Evolutionary conservation across 2,113 vertebrate species (phyloP).

Genomic region (Camelus dromedarius): DNA sequence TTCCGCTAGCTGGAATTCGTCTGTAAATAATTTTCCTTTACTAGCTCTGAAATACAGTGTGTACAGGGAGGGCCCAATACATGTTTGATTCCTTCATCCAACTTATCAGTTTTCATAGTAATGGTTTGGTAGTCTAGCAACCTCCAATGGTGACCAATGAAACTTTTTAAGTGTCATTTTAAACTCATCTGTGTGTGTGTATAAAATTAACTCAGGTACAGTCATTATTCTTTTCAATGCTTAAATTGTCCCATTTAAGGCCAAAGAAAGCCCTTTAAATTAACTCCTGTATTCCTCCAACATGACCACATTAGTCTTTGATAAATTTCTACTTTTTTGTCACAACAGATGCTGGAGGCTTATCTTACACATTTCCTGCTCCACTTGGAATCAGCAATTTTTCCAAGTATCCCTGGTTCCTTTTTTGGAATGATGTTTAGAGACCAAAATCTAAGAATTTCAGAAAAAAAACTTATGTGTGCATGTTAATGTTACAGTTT

Average conservation of each 20-base stretch:
- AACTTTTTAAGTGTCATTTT: not conserved
- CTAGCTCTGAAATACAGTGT: not conserved
- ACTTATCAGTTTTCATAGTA: slow-evolving; percentile 15
- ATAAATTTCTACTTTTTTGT: not conserved
- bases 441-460: not conserved
- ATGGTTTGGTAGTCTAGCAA: not conserved
- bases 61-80: not conserved
- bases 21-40: not conserved
- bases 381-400: not conserved
- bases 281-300: not conserved
- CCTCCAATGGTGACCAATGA: not conserved
- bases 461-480: not conserved
- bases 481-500: not conserved
- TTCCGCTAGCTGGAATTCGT: slow-evolving; percentile 49
- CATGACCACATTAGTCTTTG: not conserved
- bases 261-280: not conserved
- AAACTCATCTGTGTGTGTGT: not conserved
- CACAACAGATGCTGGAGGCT: not conserved
- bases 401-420: not conserved
- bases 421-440: slow-evolving; percentile 46
- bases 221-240: not conserved
- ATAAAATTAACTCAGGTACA: not conserved
- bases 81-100: not conserved
- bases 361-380: not conserved
- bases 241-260: not conserved